phyloP scores from a whole-genome alignment of 2,888 invertebrate genomes.

The Schizaphis graminum region DNA sequence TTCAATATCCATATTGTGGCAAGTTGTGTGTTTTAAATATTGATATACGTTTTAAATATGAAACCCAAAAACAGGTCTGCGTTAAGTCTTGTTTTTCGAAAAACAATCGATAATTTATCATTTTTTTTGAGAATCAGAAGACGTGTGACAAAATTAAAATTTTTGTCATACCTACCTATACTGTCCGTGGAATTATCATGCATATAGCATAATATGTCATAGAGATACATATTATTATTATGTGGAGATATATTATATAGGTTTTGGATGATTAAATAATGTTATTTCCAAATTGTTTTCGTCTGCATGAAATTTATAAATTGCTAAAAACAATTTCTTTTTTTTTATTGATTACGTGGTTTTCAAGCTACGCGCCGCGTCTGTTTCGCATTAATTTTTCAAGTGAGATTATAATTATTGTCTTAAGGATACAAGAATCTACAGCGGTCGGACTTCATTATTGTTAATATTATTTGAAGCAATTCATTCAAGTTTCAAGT shows the following conservation, averaged over 20 bases:
- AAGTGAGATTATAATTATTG: conserved; percentile 21
- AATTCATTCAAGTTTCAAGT: conserved; percentile 23
- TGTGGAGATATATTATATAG: not conserved
- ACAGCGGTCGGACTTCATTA: not conserved
- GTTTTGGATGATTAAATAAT: not conserved
- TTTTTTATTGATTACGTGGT: not conserved
- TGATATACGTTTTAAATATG: not conserved
- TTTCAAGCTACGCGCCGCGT: not conserved
- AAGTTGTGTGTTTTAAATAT: not conserved
- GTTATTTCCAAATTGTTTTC: not conserved
- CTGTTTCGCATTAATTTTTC: conserved; percentile 2
- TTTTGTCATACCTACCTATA: not conserved
- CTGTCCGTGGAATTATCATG: not conserved
- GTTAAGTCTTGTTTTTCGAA: not conserved
- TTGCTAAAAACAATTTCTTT: not conserved
- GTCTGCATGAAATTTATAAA: not conserved
- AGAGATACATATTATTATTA: not conserved
- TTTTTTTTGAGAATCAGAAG: not conserved
- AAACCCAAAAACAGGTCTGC: not conserved
- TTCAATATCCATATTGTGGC: not conserved
- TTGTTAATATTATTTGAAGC: conserved; percentile 37
- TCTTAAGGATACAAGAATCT: not conserved
- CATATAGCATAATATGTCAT: not conserved
- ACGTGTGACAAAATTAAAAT: conserved; percentile 37
- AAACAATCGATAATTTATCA: conserved; percentile 27